These are phyloP conservation scores for Sinocyclocheilus rhinocerous DNA, from an alignment of 2,113 vertebrate species.

Conservation along the genomic window DNA sequence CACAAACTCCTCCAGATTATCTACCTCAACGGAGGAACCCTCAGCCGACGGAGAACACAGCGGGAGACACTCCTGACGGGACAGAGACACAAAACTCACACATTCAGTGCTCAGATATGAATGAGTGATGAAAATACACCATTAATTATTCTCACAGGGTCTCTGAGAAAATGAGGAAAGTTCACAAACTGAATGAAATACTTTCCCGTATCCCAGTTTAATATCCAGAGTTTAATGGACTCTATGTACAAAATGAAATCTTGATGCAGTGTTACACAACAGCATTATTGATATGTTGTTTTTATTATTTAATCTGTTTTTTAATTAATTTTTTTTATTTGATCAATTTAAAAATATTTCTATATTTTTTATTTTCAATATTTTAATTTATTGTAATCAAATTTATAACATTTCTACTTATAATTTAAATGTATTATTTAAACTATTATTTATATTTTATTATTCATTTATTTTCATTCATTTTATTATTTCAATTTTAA, in stretches of 20 bases:
- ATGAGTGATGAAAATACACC: no score
- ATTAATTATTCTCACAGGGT: no score
- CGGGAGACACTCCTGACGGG: slow-evolving; percentile 76
- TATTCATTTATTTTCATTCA: no score
- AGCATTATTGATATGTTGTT: background rate
- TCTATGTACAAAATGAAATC: background rate
- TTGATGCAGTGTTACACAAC: no score
- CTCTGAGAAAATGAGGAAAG: no score
- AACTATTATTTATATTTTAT: background rate
- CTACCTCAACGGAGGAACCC: slow-evolving; percentile 77
- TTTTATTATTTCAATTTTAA: no score
- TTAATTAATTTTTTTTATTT: background rate
- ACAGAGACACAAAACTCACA: background rate
- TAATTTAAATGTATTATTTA: background rate
- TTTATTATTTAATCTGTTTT: background rate
- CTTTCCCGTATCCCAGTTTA: no score
- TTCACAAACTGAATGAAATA: no score
- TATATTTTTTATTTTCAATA: no score
- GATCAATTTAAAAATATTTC: background rate
- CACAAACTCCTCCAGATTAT: slow-evolving; percentile 88
- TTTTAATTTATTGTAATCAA: background rate
- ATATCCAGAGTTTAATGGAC: no score
- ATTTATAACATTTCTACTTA: background rate
- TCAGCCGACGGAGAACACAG: slow-evolving; percentile 75
- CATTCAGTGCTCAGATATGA: no score